These are phyloP conservation scores for Physocephala rufipes DNA, from an alignment of 2,888 invertebrate genomes.

Conservation along the genomic window DNA sequence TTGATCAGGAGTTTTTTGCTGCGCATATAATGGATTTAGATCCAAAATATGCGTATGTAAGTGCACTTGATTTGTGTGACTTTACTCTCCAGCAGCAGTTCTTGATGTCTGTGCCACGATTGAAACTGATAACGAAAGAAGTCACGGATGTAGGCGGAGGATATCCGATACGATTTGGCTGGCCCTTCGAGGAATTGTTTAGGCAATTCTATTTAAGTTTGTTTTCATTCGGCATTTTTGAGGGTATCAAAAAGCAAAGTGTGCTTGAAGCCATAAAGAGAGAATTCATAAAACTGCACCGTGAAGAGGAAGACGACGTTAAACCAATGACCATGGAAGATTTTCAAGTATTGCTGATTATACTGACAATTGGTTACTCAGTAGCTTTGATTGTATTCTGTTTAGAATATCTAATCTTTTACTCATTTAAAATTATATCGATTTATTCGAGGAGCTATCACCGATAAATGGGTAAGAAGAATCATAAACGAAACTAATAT, in stretches of 20 bases:
- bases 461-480: too few species aligned
- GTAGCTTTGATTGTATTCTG: constrained; percentile 11
- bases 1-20: background rate
- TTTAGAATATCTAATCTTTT: background rate
- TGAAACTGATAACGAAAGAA: background rate
- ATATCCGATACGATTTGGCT: background rate
- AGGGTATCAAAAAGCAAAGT: background rate
- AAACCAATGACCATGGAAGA: constrained; percentile 38
- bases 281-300: constrained; percentile 22
- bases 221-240: constrained; percentile 19
- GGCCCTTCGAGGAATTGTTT: constrained; percentile 35
- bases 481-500: background rate
- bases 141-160: background rate
- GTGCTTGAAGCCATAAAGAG: constrained; percentile 19
- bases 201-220: constrained; percentile 35
- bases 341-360: constrained; percentile 36
- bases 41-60: constrained; percentile 15
- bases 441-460: background rate
- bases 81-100: constrained; percentile 32
- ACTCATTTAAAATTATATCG: background rate
- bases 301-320: constrained; percentile 9
- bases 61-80: background rate
- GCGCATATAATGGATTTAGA: background rate
- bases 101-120: constrained; percentile 8
- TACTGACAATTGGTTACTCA: constrained; percentile 31